A percentile compares a stretch with the other conserved stretches of the same genome.
Conservation (phyloP, 1,140 invertebrate species). For the Asobara japonica region DNA sequence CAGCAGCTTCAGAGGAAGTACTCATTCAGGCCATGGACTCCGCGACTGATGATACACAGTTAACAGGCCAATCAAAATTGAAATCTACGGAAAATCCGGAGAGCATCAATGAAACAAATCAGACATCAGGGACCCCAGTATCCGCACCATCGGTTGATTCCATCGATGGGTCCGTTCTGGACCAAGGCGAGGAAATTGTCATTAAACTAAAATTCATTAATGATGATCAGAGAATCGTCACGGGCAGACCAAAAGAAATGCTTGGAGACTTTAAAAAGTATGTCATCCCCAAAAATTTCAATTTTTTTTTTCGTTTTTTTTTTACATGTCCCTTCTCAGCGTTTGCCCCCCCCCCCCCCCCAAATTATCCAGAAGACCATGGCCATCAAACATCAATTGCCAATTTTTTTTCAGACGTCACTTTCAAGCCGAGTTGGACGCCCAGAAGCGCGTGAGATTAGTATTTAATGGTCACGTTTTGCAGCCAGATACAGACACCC, state of each 20-base stretch:
- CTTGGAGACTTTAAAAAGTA: slow-evolving; percentile 90
- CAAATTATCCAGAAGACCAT: too few species aligned
- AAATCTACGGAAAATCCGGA: slow-evolving; percentile 26
- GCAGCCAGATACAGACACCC: slow-evolving; percentile 77
- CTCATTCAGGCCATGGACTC: slow-evolving; percentile 63
- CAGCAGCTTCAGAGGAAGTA: slow-evolving; percentile 52
- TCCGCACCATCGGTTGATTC: slow-evolving; percentile 17
- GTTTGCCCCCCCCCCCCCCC: too few species aligned
- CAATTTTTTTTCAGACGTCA: slow-evolving; percentile 74
- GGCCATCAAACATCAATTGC: neutral
- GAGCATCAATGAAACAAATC: slow-evolving; percentile 21
- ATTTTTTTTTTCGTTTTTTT: too few species aligned
- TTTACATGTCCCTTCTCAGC: too few species aligned
- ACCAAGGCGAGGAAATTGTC: slow-evolving; percentile 66
- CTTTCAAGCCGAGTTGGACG: slow-evolving; percentile 80
- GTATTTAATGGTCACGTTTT: slow-evolving; percentile 90
- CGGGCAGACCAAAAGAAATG: slow-evolving; percentile 77
- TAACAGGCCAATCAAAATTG: slow-evolving; percentile 34
- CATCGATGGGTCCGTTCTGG: slow-evolving; percentile 25
- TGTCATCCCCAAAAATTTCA: slow-evolving; percentile 19
- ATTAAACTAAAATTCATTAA: slow-evolving; percentile 89
- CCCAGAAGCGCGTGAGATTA: slow-evolving; percentile 81
- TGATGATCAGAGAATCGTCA: slow-evolving; percentile 84
- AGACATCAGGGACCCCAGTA: neutral
- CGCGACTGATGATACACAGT: slow-evolving; percentile 46